Evolutionary conservation across 30 jellyfish, hydroid and myxozoan species (phyloP).

Genomic region (Euphysa ruthae): DNA sequence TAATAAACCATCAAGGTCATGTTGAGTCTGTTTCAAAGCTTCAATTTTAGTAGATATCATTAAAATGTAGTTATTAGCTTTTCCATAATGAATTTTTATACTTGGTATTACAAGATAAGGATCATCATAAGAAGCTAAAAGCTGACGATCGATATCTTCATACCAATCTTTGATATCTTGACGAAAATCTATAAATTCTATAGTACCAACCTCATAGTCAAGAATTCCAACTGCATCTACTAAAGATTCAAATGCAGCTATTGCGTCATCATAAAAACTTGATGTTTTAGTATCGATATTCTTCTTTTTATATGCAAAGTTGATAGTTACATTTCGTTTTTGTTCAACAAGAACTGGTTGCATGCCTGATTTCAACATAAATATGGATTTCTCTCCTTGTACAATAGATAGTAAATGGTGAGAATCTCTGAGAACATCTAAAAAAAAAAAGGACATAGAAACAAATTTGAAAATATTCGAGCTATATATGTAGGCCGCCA

Average conservation of each 20-base stretch:
- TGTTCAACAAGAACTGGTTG: slow-evolving; percentile 39
- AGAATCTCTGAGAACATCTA: too few species aligned
- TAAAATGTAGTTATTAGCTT: too few species aligned
- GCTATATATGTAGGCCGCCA: too few species aligned
- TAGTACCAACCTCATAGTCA: not conserved
- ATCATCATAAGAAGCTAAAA: too few species aligned
- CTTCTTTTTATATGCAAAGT: slow-evolving; percentile 34
- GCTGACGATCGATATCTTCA: too few species aligned
- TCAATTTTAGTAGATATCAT: too few species aligned
- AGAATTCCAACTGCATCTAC: slow-evolving; percentile 13
- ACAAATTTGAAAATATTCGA: too few species aligned
- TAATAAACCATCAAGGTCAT: slow-evolving; percentile 2
- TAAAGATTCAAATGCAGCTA: slow-evolving; percentile 51
- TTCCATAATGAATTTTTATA: too few species aligned
- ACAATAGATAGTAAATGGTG: slow-evolving; percentile 16
- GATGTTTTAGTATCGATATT: slow-evolving; percentile 37
- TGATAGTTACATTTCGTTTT: slow-evolving; percentile 9
- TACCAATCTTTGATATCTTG: slow-evolving; percentile 25
- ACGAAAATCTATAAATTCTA: not conserved
- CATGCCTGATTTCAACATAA: slow-evolving; percentile 70
- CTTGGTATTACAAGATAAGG: too few species aligned
- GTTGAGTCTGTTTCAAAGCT: not conserved
- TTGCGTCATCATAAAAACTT: slow-evolving; percentile 22
- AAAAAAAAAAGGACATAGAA: too few species aligned
- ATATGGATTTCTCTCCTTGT: slow-evolving; percentile 35